Base-by-base conservation (phyloP, 2,113 vertebrate species). In the Isichthys henryi region DNA sequence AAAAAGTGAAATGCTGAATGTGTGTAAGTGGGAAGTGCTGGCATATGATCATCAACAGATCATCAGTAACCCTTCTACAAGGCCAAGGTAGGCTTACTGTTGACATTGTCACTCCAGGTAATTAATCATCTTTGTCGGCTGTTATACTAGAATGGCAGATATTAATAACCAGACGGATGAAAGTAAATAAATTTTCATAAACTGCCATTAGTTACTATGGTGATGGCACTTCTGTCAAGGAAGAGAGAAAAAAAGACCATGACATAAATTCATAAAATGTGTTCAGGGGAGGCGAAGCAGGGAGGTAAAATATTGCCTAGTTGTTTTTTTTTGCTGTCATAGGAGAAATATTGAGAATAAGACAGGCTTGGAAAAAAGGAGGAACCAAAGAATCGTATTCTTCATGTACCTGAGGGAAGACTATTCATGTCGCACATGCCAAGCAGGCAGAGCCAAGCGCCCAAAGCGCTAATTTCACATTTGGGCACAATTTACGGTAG, bases 181-280 rank as follows among this genome's bases (percentile, higher is more conserved):
- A 58, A 46, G 49, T 23, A 88, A 91, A 91, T 53, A 83, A 90
- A 92, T 27, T 91, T 90, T 91, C 90, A 92, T 89, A 88, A 91
- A 85, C 90, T 87, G 88, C 23, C 87, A 86, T 77, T 90, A 17
- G 94, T 94, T 94, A 91, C 93, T 92, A 94, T 93, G 93, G 94
- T 91, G 91, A 94, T 93, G 91, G 88, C 50, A 35, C 27, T 83
- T 80, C 27, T 35, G 88, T 17, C 49, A 89, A 35, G 52, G 31
- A 82, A 89, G 27, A 82, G 49, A 31, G 17, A 49, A 66, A 62
- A 56, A 50, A 21, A 89, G 46, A 89, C 35, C 35, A 10, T 66
- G 56, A 58, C 56, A 49, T 56, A 48, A 89, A 89, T 82, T 86
- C 39, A 27, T 53, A 35, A 53, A 56, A 89, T 89, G 46, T 62